A percentile compares a stretch with the other conserved stretches of the same genome.
Evolutionary conservation across 2,113 vertebrate species (phyloP).

Genomic region (Rissa tridactyla): DNA sequence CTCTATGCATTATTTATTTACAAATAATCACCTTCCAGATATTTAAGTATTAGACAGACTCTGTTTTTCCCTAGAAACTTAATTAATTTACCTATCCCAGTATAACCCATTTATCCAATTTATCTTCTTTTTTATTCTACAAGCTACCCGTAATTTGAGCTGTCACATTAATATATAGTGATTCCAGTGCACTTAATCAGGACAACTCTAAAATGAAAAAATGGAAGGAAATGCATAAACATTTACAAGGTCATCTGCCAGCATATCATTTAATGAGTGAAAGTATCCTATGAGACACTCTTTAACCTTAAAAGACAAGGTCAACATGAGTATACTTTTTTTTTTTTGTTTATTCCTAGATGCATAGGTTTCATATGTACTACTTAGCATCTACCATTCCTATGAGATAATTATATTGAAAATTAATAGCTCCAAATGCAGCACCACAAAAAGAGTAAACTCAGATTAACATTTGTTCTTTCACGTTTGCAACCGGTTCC

Average conservation of each 20-base stretch:
- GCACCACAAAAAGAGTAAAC: neutral
- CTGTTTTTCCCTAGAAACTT: constrained; percentile 52
- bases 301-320: neutral
- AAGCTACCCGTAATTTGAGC: constrained; percentile 46
- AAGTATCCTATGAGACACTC: neutral
- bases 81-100: constrained; percentile 55
- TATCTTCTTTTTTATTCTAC: constrained; percentile 45
- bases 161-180: constrained; percentile 59
- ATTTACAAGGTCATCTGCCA: constrained; percentile 38
- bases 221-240: constrained; percentile 36
- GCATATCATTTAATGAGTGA: neutral
- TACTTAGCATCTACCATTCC: neutral
- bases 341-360: neutral
- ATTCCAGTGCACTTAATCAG: constrained; percentile 60
- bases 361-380: neutral
- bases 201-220: constrained; percentile 51
- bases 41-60: constrained; percentile 58
- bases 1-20: constrained; percentile 70
- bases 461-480: neutral
- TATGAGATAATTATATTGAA: neutral
- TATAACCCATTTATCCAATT: constrained; percentile 36
- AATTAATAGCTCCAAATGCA: neutral
- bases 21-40: constrained; percentile 69
- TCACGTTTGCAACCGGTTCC: neutral
- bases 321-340: neutral